Conservation (phyloP, 2,888 invertebrate species). For the Eurois occulta region DNA sequence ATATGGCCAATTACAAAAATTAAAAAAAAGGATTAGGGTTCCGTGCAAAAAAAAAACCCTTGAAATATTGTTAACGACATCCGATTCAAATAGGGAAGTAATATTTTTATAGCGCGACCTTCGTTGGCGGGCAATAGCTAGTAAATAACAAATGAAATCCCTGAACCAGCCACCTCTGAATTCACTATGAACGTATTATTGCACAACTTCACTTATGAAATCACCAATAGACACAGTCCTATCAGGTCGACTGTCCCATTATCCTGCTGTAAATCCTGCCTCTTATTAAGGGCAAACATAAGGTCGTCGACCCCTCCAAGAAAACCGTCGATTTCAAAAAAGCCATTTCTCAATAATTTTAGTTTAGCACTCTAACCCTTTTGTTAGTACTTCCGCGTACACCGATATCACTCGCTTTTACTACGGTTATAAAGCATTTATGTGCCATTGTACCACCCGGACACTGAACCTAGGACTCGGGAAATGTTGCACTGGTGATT, state of each 20-base stretch:
- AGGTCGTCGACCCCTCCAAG: slow-evolving; percentile 16
- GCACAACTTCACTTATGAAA: not conserved
- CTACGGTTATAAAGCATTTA: slow-evolving; percentile 66
- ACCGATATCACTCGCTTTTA: slow-evolving; percentile 62
- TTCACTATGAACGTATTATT: not conserved
- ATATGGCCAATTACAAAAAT: too few species aligned
- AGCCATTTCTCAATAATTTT: slow-evolving; percentile 55
- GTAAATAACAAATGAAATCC: not conserved
- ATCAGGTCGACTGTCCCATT: too few species aligned
- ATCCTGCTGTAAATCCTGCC: not conserved
- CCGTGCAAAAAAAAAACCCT: too few species aligned
- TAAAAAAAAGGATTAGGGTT: too few species aligned
- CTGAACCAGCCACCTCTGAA: not conserved
- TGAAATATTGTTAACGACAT: too few species aligned
- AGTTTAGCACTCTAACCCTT: slow-evolving; percentile 46
- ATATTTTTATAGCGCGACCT: too few species aligned
- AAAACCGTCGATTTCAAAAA: slow-evolving; percentile 54
- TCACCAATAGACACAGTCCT: not conserved
- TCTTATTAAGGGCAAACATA: not conserved
- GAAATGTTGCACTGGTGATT: slow-evolving; percentile 44
- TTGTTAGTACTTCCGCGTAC: slow-evolving; percentile 64
- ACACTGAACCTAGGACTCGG: slow-evolving; percentile 62
- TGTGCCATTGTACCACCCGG: slow-evolving; percentile 67
- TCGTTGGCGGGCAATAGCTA: too few species aligned
- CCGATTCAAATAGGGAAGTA: too few species aligned